Evolutionary conservation across 53 echinoderm and acorn worm species (phyloP).

Genomic region (Temnopleurus reevesii): DNA sequence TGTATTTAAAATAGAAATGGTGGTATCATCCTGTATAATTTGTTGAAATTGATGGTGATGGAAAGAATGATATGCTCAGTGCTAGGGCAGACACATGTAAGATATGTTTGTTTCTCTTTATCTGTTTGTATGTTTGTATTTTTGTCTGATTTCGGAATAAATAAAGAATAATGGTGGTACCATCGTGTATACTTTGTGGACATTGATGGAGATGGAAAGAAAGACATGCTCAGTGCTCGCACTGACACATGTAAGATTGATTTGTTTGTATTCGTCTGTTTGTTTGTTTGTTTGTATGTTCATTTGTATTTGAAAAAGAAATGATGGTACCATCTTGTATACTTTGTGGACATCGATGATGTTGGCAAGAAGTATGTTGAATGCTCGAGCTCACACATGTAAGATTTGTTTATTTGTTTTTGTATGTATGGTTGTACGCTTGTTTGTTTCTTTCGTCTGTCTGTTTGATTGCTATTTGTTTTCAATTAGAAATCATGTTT

Average conservation of each 20-base stretch:
- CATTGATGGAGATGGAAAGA: conserved; percentile 61
- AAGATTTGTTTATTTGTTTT: too few relatives aligned
- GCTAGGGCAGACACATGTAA: conserved; percentile 62
- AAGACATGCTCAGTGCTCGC: conserved; percentile 55
- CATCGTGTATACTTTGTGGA: conserved; percentile 66
- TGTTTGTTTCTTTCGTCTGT: too few relatives aligned
- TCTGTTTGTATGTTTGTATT: too few relatives aligned
- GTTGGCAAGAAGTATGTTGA: conserved; percentile 58
- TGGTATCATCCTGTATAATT: conserved; percentile 67
- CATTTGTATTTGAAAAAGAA: background rate
- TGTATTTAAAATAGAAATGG: too few relatives aligned
- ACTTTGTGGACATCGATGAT: conserved; percentile 65
- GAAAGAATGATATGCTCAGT: conserved; percentile 45
- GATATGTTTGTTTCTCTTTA: too few relatives aligned
- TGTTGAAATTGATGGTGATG: conserved; percentile 66
- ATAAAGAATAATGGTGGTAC: conserved; percentile 56
- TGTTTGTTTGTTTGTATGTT: too few relatives aligned
- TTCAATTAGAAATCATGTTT: too few relatives aligned
- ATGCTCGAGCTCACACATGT: conserved; percentile 62
- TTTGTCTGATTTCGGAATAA: too few relatives aligned
- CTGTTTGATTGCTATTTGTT: too few relatives aligned
- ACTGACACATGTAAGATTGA: conserved; percentile 58
- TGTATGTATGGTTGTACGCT: too few relatives aligned
- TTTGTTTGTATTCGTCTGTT: too few relatives aligned
- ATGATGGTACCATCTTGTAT: conserved; percentile 63